phyloP scores from a whole-genome alignment of 2,113 vertebrate genomes.

The Apteryx owenii region DNA sequence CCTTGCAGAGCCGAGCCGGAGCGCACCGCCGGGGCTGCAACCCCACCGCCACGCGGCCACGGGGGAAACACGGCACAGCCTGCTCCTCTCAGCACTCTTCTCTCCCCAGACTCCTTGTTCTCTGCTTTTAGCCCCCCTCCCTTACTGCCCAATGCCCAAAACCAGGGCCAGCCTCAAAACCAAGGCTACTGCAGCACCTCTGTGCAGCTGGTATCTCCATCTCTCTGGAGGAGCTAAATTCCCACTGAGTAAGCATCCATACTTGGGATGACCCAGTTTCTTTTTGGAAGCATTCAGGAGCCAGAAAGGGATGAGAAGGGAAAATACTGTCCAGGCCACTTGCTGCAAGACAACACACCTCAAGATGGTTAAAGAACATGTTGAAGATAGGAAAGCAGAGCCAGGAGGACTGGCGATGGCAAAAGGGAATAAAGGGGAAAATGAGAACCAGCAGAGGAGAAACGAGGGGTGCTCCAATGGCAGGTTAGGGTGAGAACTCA shows the following conservation, averaged over 20 bases:
- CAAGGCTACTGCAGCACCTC: background rate
- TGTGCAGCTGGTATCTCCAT: background rate
- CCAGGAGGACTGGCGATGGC: background rate
- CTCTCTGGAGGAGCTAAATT: slow-evolving; percentile 14
- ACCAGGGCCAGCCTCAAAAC: background rate
- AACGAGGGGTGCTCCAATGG: background rate
- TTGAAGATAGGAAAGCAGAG: background rate
- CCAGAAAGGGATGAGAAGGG: background rate
- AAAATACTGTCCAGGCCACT: background rate
- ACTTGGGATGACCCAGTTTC: background rate
- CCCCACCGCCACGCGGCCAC: background rate
- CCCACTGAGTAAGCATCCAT: background rate
- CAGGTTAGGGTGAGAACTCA: background rate
- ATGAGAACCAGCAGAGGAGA: background rate
- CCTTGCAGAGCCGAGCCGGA: fast-evolving
- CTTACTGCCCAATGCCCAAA: background rate
- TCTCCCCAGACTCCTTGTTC: background rate
- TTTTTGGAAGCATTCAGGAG: background rate
- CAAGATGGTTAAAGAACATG: background rate
- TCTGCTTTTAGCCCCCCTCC: no score
- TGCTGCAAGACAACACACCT: background rate
- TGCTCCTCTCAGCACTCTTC: slow-evolving; percentile 31
- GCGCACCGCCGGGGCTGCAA: background rate
- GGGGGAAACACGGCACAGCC: background rate
- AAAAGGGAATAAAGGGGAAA: background rate